A percentile compares a stretch with the other conserved stretches of the same genome.
Evolutionary conservation across 2,113 vertebrate genomes (phyloP).

Genomic region (Ardeotis arabs): DNA sequence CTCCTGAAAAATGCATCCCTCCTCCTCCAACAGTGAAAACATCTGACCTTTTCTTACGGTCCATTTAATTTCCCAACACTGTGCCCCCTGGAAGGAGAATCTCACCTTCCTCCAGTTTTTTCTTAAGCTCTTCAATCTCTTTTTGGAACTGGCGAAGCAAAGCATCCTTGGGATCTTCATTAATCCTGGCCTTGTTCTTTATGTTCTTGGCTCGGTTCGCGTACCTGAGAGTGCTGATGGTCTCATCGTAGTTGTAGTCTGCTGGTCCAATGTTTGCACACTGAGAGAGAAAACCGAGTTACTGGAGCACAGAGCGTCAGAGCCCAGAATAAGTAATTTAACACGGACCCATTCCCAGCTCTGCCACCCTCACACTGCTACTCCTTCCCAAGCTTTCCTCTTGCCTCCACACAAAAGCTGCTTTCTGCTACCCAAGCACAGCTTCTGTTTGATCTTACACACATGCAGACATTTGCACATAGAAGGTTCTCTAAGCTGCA

Average conservation of each 20-base stretch:
- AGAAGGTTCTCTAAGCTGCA: neutral
- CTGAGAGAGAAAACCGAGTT: constrained; percentile 54
- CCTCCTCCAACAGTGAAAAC: neutral
- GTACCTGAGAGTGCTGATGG: constrained; percentile 97
- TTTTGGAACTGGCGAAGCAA: constrained; percentile 96
- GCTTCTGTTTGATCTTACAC: rapidly evolving
- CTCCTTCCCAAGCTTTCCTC: neutral
- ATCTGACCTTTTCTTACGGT: rapidly evolving
- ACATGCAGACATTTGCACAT: rapidly evolving
- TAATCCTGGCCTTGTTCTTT: constrained; percentile 99
- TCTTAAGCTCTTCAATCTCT: constrained; percentile 98
- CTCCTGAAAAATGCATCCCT: neutral
- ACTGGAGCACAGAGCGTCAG: neutral
- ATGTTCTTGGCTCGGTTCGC: constrained; percentile 99
- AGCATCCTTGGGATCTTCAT: constrained; percentile 98
- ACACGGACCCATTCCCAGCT: neutral
- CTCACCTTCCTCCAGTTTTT: constrained; percentile 95
- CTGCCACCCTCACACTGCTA: neutral
- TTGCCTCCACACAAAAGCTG: neutral
- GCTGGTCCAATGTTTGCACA: constrained; percentile 98
- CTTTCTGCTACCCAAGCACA: neutral
- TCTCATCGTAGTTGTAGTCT: constrained; percentile 99
- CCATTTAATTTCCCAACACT: neutral
- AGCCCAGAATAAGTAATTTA: neutral
- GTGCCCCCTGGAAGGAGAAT: neutral